phyloP scores from a whole-genome alignment of 2,888 invertebrate genomes.

The Girardia tigrina region DNA sequence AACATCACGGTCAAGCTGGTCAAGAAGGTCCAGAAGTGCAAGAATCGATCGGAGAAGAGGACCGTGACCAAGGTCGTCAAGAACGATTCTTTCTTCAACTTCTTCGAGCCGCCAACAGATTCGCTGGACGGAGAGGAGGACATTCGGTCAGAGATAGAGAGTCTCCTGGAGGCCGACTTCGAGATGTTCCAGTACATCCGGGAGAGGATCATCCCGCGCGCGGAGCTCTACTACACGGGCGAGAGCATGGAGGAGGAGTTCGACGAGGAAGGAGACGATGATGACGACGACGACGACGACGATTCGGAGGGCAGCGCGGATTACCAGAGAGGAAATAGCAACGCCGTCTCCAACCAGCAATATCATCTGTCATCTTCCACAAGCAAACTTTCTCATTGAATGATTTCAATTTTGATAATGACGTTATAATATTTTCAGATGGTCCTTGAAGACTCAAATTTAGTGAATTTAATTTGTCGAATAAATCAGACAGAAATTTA shows the following conservation, averaged over 20 bases:
- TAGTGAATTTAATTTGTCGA: too few species aligned
- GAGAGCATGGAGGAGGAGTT: conserved; percentile 52
- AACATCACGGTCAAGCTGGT: conserved; percentile 89
- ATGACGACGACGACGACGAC: neutral
- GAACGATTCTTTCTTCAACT: conserved; percentile 97
- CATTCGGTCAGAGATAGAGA: conserved; percentile 66
- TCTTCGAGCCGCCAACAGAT: conserved; percentile 70
- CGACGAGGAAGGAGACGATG: neutral
- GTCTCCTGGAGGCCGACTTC: conserved; percentile 77
- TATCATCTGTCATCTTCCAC: too few species aligned
- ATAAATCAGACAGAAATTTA: too few species aligned
- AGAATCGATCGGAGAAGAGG: conserved; percentile 76
- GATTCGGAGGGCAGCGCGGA: conserved; percentile 1
- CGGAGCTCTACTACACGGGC: conserved; percentile 88
- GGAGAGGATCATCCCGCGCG: conserved; percentile 87
- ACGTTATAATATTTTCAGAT: too few species aligned
- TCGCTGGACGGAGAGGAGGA: conserved; percentile 59
- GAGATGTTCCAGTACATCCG: conserved; percentile 95
- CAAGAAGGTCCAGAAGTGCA: conserved; percentile 95
- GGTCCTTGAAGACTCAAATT: too few species aligned
- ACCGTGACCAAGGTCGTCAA: conserved; percentile 87
- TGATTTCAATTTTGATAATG: too few species aligned
- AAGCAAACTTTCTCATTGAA: too few species aligned
- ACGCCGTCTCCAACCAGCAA: too few species aligned
- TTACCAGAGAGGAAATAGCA: neutral